Evolutionary conservation across 2,797 vertebrate species (phyloP), one percentile per base, ranked within the genome.

Genomic region (Smutsia gigantea): DNA sequence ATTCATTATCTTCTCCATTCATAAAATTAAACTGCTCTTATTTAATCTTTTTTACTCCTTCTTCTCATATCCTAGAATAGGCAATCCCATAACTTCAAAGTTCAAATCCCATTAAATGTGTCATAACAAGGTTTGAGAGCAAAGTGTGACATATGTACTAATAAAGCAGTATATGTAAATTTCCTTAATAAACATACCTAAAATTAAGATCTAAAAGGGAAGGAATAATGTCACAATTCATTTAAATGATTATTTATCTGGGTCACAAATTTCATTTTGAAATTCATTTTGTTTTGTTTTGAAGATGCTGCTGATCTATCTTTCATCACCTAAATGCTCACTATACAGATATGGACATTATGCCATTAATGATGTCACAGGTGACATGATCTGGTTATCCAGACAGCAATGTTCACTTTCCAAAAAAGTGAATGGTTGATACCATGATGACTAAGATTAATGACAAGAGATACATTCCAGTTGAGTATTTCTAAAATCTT

Each of bases 331-430:
- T 17, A 55, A 23, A 53, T 75, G 39, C 13, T 77, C 1, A 51
- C 51, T 88, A 31, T 64, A 23, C 23, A 85, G n/a, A 66, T 69
- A 34, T 0, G 39, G 37, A 72, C 14, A 63, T 89, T 64, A 93
- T 51, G n/a, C 39, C 55, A 77, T 81, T 57, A 92, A 53, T 95
- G 59, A 92, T 69, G 55, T 90, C 84, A 90, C 39, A 87, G 55
- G 66, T 71, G 23, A 82, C 25, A 77, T 42, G 81, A 15, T 51
- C 42, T 57, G 29, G 23, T 86, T 46, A 84, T 63, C 63, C 14
- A 77, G 49, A 69, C 2, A 83, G 46, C 64, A 89, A 51, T 46
- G 39, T 42, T 89, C 61, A 37, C 49, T 87, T 87, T 83, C 55
- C 18, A 42, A 59, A 59, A 53, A 69, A 81, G 37, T 37, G 31